Base-by-base conservation (phyloP, 2,113 vertebrate genomes). In the Conger conger region DNA sequence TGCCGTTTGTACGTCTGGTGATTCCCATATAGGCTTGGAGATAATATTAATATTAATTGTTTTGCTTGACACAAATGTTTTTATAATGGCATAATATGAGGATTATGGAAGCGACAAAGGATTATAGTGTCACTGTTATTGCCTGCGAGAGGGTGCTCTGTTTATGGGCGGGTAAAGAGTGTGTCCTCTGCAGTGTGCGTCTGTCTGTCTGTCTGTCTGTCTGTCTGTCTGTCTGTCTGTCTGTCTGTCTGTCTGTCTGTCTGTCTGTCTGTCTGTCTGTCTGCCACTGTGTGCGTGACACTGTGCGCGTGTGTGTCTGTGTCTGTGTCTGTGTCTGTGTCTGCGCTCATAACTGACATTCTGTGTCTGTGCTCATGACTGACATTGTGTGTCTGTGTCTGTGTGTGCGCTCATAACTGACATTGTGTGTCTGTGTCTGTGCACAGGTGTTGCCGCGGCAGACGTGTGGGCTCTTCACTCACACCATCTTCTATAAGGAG, bases 401-500 rank as follows among this genome's bases (percentile, higher is more conserved):
- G 54, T 86, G 54, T 79, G 23, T 86, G n/a, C n/a, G n/a, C n/a
- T n/a, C n/a, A n/a, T n/a, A n/a, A n/a, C n/a, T n/a, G n/a, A n/a
- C n/a, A n/a, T 84, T 86, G 82, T 86, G 40, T 27, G 76, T 63
- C 79, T 15, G 54, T 57, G 30, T 68, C 20, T 80, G 17, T 68
- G 82, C n/a, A 27, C 76, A 99, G 98, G 97, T 99, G 86, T 95
- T 99, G 38, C 98, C 98, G 4, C 93, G 98, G 86, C 98, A 99
- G 90, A 99, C 98, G 0, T 99, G 98, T 0, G 98, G 97, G 85
- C 96, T 99, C 84, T 99, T 99, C 94, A 99, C 98, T 0, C 98
- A 99, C 93, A 99, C 98, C 42, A 99, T 99, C 92, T 99, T 99
- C 96, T 99, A 99, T 87, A 99, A 96, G 0, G 98, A 99, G 80